Percentiles rank a stretch among this genome's conserved stretches.
Evolutionary conservation across 2,797 vertebrate species (phyloP).

Genomic region (Danio jaintianensis): DNA sequence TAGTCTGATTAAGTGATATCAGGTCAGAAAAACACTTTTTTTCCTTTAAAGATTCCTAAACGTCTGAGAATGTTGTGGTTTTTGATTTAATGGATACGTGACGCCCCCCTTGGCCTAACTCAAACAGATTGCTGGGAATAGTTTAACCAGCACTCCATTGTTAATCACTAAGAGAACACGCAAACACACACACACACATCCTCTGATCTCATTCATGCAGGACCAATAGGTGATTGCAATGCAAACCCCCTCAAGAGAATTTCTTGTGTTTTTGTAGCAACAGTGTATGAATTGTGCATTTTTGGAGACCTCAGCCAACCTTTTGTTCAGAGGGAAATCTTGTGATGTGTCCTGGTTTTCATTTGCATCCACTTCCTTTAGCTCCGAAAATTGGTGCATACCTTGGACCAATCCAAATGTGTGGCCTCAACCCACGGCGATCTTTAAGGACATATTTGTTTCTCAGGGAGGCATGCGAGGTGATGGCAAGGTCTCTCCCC

Average conservation of each 20-base stretch:
- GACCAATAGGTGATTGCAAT: constrained; percentile 52
- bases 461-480: constrained; percentile 49
- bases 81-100: constrained; percentile 65
- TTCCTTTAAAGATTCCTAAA: constrained; percentile 68
- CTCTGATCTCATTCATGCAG: constrained; percentile 44
- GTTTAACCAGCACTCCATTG: constrained; percentile 53
- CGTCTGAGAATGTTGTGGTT: constrained; percentile 76
- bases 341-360: constrained; percentile 47
- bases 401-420: constrained; percentile 41
- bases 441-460: constrained; percentile 49
- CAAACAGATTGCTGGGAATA: constrained; percentile 62
- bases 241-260: constrained; percentile 40
- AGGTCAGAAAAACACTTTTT: constrained; percentile 52
- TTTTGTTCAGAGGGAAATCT: constrained; percentile 21
- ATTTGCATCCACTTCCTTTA: constrained; percentile 40
- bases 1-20: constrained; percentile 46
- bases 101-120: constrained; percentile 61
- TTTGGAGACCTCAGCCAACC: constrained; percentile 30
- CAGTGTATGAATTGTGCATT: constrained; percentile 40
- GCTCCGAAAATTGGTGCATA: constrained; percentile 16
- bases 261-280: constrained; percentile 50
- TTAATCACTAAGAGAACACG: constrained; percentile 54
- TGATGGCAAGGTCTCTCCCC: constrained; percentile 45
- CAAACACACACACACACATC: constrained; percentile 24
- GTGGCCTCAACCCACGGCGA: constrained; percentile 45